Base-by-base conservation (phyloP, 1,140 invertebrate genomes). In the Hycleus phaleratus region DNA sequence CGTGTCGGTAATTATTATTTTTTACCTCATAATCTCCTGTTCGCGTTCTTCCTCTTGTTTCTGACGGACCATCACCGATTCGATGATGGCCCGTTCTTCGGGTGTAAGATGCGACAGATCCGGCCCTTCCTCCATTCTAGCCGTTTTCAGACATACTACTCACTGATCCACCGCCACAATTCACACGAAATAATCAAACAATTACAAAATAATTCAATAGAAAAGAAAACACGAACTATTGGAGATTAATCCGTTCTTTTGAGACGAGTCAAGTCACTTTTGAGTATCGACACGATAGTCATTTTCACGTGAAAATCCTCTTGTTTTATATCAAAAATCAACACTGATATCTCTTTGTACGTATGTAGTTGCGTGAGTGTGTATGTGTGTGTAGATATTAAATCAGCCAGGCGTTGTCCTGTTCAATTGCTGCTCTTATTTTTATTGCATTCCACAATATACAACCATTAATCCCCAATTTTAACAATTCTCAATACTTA, bases 31-130 rank as follows among this genome's bases (percentile, higher is more conserved):
- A 74, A 95, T 90, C 76, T 95, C 90, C 74, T 90, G 88, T 76
- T 98, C 95, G 66, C 88, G 85, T 73, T 94, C 90, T 78, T 98
- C 96, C 80, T 98, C 96, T 74, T 94, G 90, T 75, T 90, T 89
- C 77, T 98, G 95, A 62, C 96, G 81, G 81, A 93, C 85, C 79
- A 98, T 91, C 66, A 99, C 96, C 70, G 87, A 85, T 77, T 97
- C 91, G 76, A 99, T 98, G 80, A 98, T 96, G 77, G 87, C 86
- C 74, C 95, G 84, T 81, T 98, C 96, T 77, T 98, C 94, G 69
- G 93, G 89, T 68, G 93, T 98, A 71, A 98, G 86, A 79, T 98
- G 95, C 72, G 93, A 97, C 69, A 99, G 85, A 82, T 98, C 95
- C 66, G 95, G 95, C 53, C 69, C 69, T 84, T 92, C 84, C 75